phyloP scores from a whole-genome alignment of 2,888 invertebrate species.

The Coelogynopora nodosa region DNA sequence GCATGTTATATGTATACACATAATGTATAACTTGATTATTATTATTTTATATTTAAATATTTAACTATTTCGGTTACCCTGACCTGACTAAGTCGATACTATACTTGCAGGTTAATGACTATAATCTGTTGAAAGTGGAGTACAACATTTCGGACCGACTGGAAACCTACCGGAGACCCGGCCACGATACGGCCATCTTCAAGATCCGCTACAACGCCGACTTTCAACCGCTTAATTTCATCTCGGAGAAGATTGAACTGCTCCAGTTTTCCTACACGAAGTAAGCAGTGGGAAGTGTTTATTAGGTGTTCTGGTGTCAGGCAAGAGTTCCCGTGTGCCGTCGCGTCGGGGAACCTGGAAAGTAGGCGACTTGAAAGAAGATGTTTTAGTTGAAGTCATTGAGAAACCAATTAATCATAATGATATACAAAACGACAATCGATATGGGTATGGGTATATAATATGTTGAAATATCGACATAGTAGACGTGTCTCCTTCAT shows the following conservation, averaged over 20 bases:
- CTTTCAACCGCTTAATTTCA: not conserved
- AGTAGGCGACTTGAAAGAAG: not conserved
- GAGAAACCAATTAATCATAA: too few relatives aligned
- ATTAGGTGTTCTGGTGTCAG: too few relatives aligned
- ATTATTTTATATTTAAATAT: not conserved
- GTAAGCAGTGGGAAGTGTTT: too few relatives aligned
- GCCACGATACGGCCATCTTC: not conserved
- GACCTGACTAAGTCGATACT: not conserved
- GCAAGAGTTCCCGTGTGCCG: too few relatives aligned
- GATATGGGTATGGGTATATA: too few relatives aligned
- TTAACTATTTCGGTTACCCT: not conserved
- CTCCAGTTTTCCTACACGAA: not conserved
- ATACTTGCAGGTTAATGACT: not conserved
- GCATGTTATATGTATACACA: too few relatives aligned
- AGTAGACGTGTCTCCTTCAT: too few relatives aligned
- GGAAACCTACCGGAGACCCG: not conserved
- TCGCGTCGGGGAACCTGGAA: too few relatives aligned
- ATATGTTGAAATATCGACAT: too few relatives aligned
- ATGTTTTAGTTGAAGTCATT: too few relatives aligned
- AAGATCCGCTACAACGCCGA: not conserved
- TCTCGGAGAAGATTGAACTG: not conserved
- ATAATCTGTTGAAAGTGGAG: not conserved
- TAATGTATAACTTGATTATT: too few relatives aligned
- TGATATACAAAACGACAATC: too few relatives aligned
- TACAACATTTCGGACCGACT: not conserved